Conservation (phyloP, 2,888 invertebrate species). For the Lycophotia porphyrea region DNA sequence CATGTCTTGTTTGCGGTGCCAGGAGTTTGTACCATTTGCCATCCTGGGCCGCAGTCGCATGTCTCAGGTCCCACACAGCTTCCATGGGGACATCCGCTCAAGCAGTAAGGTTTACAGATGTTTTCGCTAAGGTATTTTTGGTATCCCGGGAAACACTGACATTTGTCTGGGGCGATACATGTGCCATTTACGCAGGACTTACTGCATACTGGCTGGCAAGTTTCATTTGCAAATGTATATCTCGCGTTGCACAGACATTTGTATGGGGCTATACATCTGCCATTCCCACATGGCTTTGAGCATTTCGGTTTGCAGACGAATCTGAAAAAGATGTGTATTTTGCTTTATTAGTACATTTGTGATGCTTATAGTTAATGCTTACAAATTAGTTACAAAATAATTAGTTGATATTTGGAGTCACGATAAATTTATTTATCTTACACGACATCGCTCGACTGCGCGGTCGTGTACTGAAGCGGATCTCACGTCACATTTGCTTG, state of each 20-base stretch:
- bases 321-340: constrained; percentile 24
- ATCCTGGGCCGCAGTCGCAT: constrained; percentile 26
- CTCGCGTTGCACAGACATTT: constrained; percentile 45
- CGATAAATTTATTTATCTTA: background rate
- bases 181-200: constrained; percentile 32
- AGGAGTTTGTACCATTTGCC: background rate
- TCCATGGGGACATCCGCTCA: constrained; percentile 26
- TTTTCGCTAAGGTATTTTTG: background rate
- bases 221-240: constrained; percentile 28
- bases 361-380: background rate
- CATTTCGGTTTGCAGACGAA: constrained; percentile 12
- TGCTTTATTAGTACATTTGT: background rate
- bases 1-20: constrained; percentile 10
- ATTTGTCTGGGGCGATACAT: constrained; percentile 43
- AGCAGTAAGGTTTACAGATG: constrained; percentile 27
- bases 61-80: constrained; percentile 30
- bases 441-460: background rate
- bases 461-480: background rate
- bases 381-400: background rate
- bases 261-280: constrained; percentile 44
- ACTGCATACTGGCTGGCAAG: constrained; percentile 48
- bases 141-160: constrained; percentile 47
- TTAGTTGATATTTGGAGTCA: background rate
- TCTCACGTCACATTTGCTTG: background rate
- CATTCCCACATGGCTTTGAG: constrained; percentile 27